A percentile compares a stretch with the other conserved stretches of the same genome.
These are phyloP conservation scores for Chelonoidis abingdonii DNA, from an alignment of 2,113 vertebrate species.

Conservation along the genomic window DNA sequence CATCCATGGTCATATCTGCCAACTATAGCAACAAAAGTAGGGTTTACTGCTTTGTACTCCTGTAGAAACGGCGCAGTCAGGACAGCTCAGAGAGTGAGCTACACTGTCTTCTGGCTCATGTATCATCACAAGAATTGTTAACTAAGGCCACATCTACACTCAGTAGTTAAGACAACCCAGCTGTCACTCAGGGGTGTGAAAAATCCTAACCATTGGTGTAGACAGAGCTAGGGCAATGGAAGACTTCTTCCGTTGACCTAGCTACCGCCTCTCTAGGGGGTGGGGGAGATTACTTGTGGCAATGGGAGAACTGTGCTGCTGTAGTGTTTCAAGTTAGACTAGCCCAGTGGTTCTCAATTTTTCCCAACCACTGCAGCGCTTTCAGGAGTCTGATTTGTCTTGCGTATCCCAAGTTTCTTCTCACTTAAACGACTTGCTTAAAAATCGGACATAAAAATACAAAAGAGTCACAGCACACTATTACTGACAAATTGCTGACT, in stretches of 20 bases:
- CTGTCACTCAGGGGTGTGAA: not conserved
- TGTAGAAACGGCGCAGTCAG: not conserved
- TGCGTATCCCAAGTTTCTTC: too few relatives aligned
- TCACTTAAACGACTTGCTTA: too few relatives aligned
- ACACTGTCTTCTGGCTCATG: not conserved
- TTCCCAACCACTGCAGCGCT: too few relatives aligned
- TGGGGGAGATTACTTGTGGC: not conserved
- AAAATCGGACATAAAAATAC: too few relatives aligned
- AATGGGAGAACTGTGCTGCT: too few relatives aligned
- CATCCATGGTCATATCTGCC: not conserved
- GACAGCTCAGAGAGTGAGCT: not conserved
- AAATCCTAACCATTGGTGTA: not conserved
- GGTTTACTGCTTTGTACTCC: not conserved
- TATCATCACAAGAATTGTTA: conserved; percentile 33
- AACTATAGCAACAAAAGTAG: not conserved
- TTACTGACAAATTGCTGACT: too few relatives aligned
- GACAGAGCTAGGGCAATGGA: too few relatives aligned
- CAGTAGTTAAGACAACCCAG: not conserved
- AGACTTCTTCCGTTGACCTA: too few relatives aligned
- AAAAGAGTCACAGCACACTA: too few relatives aligned
- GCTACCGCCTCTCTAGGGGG: not conserved
- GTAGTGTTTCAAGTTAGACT: not conserved
- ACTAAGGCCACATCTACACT: not conserved
- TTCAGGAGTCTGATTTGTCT: too few relatives aligned
- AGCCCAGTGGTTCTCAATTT: not conserved